Conservation (phyloP, 2,797 vertebrate species). For the Chelon labrosus region DNA sequence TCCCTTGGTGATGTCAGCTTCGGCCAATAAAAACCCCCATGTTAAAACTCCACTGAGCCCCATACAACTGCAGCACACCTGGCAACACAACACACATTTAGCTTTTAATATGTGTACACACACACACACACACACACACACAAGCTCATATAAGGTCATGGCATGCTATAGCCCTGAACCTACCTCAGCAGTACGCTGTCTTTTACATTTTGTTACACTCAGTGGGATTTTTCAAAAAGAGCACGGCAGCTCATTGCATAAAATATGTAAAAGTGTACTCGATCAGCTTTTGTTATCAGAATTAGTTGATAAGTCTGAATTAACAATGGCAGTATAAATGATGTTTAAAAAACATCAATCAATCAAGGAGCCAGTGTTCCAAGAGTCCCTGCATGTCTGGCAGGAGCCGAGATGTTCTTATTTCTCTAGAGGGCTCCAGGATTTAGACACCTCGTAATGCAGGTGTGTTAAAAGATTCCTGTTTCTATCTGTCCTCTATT, state of each 20-base stretch:
- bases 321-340: too few species aligned
- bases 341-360: too few species aligned
- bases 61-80: slow-evolving; percentile 73
- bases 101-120: slow-evolving; percentile 56
- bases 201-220: slow-evolving; percentile 34
- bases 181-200: slow-evolving; percentile 13
- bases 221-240: slow-evolving; percentile 1
- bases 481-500: slow-evolving; percentile 13
- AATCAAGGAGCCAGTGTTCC: neutral
- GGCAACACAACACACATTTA: slow-evolving; percentile 75
- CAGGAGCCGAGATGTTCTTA: neutral
- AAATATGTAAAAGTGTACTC: too few species aligned
- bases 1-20: slow-evolving; percentile 75
- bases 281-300: too few species aligned
- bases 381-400: neutral
- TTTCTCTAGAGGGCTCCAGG: slow-evolving; percentile 33
- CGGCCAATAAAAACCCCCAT: slow-evolving; percentile 67
- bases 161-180: slow-evolving; percentile 37
- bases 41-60: slow-evolving; percentile 77
- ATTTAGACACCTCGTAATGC: slow-evolving; percentile 62
- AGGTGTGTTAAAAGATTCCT: slow-evolving; percentile 76
- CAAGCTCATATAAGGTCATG: slow-evolving; percentile 46
- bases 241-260: neutral
- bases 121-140: slow-evolving; percentile 29
- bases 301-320: too few species aligned